These are phyloP conservation scores for Chironomus striatipennis DNA, from an alignment of 1,140 invertebrate species.

Conservation along the genomic window DNA sequence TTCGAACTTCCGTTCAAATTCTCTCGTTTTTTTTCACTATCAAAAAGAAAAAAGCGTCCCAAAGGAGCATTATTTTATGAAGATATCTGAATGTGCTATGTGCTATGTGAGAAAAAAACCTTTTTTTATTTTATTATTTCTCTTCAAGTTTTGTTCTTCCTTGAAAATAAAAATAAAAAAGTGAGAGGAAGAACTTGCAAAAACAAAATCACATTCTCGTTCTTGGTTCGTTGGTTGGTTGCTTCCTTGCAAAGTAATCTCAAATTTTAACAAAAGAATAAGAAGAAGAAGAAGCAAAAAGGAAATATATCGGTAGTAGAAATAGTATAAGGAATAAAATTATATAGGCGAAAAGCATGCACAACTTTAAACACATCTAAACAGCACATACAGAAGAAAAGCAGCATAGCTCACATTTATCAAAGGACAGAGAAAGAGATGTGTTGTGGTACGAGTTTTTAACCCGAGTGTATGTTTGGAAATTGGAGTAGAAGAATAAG, in stretches of 20 bases:
- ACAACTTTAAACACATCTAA: constrained; percentile 14
- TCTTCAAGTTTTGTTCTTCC: not conserved
- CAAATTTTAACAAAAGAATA: not conserved
- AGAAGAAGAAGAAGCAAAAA: not conserved
- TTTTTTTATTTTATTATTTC: not conserved
- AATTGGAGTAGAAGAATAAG: not conserved
- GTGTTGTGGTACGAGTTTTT: not conserved
- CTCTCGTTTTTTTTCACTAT: not conserved
- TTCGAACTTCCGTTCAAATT: constrained; percentile 5
- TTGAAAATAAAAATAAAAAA: not conserved
- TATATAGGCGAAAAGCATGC: not conserved
- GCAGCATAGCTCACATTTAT: constrained; percentile 1
- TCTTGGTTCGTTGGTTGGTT: not conserved
- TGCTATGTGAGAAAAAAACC: not conserved
- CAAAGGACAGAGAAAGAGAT: constrained; percentile 6
- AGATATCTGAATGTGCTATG: constrained; percentile 16
- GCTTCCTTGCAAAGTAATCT: not conserved
- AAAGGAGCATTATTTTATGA: constrained; percentile 22
- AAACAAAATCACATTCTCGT: not conserved
- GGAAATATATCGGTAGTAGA: not conserved
- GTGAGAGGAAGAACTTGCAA: not conserved
- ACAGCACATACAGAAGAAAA: not conserved
- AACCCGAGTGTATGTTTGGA: not conserved
- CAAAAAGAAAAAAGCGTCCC: not conserved
- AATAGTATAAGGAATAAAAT: not conserved